Evolutionary conservation across 2,113 vertebrate genomes (phyloP).

Genomic region (Pteruthius melanotis): DNA sequence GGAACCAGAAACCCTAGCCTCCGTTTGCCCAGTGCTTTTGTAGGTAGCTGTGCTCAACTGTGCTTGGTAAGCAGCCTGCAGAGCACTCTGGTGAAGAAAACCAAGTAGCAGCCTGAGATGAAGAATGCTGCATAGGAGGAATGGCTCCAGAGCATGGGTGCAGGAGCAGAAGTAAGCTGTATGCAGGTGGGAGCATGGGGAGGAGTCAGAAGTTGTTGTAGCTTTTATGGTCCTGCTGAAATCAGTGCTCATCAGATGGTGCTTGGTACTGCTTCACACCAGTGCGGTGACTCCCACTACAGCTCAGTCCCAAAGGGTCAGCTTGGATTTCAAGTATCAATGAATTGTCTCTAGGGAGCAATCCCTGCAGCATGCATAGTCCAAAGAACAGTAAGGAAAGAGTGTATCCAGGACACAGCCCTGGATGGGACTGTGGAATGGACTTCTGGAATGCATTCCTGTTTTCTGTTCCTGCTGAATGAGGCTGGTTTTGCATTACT

Average conservation of each 20-base stretch:
- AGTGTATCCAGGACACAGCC: neutral
- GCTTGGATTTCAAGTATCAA: neutral
- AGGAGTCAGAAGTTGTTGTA: neutral
- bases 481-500: neutral
- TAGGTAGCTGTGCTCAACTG: neutral
- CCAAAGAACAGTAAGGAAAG: neutral
- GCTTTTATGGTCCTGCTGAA: neutral
- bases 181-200: accelerated
- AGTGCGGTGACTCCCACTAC: accelerated
- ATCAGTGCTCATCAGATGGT: neutral
- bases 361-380: neutral
- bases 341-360: neutral
- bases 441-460: neutral
- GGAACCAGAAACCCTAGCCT: neutral
- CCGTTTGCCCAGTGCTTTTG: accelerated
- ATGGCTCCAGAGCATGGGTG: neutral
- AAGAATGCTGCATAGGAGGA: neutral
- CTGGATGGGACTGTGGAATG: neutral
- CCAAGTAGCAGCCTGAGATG: neutral
- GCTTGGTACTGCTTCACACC: neutral
- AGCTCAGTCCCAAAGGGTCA: neutral
- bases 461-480: neutral
- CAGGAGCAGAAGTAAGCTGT: neutral
- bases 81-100: accelerated
- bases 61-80: neutral